Conservation (phyloP, 2,888 invertebrate genomes). For the Liodrosophila aerea region DNA sequence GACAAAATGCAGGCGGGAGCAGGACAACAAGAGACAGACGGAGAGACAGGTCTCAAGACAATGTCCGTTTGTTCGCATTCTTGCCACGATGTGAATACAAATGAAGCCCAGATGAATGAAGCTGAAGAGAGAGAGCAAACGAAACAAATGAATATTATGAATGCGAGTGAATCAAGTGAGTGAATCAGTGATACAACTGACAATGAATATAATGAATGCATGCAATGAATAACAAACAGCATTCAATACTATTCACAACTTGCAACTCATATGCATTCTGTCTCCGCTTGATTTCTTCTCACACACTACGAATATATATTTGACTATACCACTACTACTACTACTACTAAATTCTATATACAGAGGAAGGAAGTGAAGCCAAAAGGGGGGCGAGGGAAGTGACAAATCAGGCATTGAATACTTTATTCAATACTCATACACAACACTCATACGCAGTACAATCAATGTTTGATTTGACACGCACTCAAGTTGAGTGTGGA, state of each 20-base stretch:
- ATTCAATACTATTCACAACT: not conserved
- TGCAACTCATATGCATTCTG: no score
- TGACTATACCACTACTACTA: no score
- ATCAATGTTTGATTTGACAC: not conserved
- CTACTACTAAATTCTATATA: no score
- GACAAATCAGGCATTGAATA: not conserved
- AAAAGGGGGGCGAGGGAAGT: no score
- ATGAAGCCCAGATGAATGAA: slow-evolving; percentile 48
- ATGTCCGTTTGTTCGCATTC: slow-evolving; percentile 30
- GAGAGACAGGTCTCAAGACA: slow-evolving; percentile 37
- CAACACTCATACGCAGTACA: slow-evolving; percentile 3
- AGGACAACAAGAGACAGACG: no score
- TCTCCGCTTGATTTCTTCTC: no score
- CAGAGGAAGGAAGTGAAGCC: not conserved
- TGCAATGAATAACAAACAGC: slow-evolving; percentile 22
- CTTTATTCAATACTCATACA: slow-evolving; percentile 12
- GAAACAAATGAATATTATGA: slow-evolving; percentile 30
- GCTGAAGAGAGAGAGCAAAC: slow-evolving; percentile 23
- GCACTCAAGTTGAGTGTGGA: not conserved
- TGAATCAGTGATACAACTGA: slow-evolving; percentile 24
- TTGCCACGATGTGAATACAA: slow-evolving; percentile 36
- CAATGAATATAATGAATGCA: slow-evolving; percentile 23
- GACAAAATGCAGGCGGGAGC: slow-evolving; percentile 14
- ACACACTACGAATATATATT: no score
- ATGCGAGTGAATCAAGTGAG: slow-evolving; percentile 24